These are phyloP conservation scores for Chrysoperla carnea DNA, from an alignment of 1,140 invertebrate species.

Conservation along the genomic window DNA sequence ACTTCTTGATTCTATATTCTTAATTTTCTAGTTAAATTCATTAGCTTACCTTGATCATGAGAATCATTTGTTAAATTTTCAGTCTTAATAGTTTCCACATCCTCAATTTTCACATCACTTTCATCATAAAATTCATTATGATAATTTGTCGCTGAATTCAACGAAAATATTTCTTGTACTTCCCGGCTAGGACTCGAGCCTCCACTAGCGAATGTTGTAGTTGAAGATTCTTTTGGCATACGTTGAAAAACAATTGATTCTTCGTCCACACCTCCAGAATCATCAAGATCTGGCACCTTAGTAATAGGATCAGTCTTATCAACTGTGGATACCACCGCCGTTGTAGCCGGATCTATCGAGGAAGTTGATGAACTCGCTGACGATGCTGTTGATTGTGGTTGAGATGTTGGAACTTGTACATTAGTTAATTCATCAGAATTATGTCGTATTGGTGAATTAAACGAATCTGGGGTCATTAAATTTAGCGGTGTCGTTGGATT, in stretches of 20 bases:
- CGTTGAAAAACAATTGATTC: slow-evolving; percentile 7
- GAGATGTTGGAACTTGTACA: not conserved
- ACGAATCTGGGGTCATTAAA: slow-evolving; percentile 78
- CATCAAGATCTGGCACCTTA: slow-evolving; percentile 17
- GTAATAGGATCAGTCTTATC: slow-evolving; percentile 25
- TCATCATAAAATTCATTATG: slow-evolving; percentile 5
- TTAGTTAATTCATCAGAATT: not conserved
- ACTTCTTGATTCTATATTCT: too few species aligned
- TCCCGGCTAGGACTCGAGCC: slow-evolving; percentile 73
- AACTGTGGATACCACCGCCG: slow-evolving; percentile 22
- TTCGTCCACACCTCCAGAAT: not conserved
- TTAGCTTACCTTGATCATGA: too few species aligned
- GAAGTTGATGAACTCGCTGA: slow-evolving; percentile 16
- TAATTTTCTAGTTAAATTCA: too few species aligned
- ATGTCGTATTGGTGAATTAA: slow-evolving; percentile 42
- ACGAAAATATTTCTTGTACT: slow-evolving; percentile 58
- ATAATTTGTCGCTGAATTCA: slow-evolving; percentile 19
- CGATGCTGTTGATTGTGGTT: not conserved
- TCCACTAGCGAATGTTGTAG: slow-evolving; percentile 34
- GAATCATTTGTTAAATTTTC: too few species aligned
- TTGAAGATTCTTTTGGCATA: slow-evolving; percentile 14
- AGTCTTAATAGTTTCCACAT: too few species aligned
- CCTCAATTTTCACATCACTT: slow-evolving; percentile 13
- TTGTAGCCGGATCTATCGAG: not conserved
- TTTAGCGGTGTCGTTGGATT: slow-evolving; percentile 42